Percentiles rank a stretch among this genome's conserved stretches.
Conservation (phyloP, 2,888 invertebrate species). For the Coecobrya sp. region DNA sequence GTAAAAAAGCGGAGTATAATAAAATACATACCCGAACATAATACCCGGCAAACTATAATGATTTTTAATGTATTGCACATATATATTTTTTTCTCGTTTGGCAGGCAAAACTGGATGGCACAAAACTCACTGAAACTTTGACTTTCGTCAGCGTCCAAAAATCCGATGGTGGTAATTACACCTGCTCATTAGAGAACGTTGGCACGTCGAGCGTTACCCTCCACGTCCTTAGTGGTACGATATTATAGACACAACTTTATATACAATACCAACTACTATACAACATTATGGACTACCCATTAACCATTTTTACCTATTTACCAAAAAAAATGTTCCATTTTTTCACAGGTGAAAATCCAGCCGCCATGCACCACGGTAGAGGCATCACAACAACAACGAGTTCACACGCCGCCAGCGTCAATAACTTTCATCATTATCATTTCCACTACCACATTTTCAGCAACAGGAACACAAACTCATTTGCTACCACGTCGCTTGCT, state of each 20-base stretch:
- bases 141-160: constrained; percentile 92
- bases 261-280: not conserved
- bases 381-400: constrained; percentile 82
- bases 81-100: constrained; percentile 26
- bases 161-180: constrained; percentile 96
- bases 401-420: constrained; percentile 71
- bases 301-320: not conserved
- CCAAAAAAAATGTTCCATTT: not conserved
- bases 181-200: constrained; percentile 97
- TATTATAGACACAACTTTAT: not conserved
- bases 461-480: constrained; percentile 34
- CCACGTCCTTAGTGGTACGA: constrained; percentile 96
- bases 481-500: constrained; percentile 1
- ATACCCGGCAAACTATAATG: not conserved
- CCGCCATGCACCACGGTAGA: constrained; percentile 92
- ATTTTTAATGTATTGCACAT: not conserved
- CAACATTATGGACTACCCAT: not conserved
- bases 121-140: constrained; percentile 83
- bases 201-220: constrained; percentile 95
- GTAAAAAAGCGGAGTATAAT: not conserved
- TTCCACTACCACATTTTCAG: constrained; percentile 3
- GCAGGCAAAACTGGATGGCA: constrained; percentile 85
- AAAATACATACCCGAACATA: too few species aligned
- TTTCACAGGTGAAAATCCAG: constrained; percentile 92
- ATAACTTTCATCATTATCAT: constrained; percentile 67